Evolutionary conservation across 1,140 invertebrate species (phyloP).

Genomic region (Colletes latitarsis): DNA sequence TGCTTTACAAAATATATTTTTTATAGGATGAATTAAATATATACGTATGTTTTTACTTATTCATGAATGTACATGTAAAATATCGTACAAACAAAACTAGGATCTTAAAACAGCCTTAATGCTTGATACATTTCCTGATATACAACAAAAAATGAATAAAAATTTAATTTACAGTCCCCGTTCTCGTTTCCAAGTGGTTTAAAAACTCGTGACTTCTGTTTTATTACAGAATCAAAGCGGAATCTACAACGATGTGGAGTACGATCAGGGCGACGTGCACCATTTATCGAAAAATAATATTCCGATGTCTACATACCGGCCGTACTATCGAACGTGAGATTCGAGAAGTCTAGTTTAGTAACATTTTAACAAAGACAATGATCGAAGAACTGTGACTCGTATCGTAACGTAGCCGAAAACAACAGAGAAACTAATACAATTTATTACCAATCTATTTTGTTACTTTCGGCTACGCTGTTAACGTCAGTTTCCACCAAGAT

Average conservation of each 20-base stretch:
- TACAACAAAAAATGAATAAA: no score
- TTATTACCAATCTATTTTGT: background rate
- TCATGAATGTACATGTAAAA: no score
- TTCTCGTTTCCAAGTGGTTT: no score
- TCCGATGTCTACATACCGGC: constrained; percentile 86
- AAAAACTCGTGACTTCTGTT: background rate
- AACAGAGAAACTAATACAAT: background rate
- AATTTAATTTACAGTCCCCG: no score
- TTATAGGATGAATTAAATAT: no score
- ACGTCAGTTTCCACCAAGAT: background rate
- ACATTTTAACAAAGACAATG: background rate
- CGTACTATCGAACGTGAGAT: constrained; percentile 78
- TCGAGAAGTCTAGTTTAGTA: constrained; percentile 13
- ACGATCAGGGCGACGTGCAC: constrained; percentile 86
- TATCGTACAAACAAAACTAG: no score
- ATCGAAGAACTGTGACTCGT: background rate
- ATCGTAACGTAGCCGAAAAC: background rate
- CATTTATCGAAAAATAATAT: constrained; percentile 84
- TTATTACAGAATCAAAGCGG: constrained; percentile 88
- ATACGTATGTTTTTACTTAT: no score
- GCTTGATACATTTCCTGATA: no score
- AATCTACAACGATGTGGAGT: constrained; percentile 94
- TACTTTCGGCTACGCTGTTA: background rate
- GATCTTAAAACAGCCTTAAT: no score
- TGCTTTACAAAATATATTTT: no score